phyloP scores from a whole-genome alignment of 2,113 vertebrate genomes.

The Laterallus jamaicensis region DNA sequence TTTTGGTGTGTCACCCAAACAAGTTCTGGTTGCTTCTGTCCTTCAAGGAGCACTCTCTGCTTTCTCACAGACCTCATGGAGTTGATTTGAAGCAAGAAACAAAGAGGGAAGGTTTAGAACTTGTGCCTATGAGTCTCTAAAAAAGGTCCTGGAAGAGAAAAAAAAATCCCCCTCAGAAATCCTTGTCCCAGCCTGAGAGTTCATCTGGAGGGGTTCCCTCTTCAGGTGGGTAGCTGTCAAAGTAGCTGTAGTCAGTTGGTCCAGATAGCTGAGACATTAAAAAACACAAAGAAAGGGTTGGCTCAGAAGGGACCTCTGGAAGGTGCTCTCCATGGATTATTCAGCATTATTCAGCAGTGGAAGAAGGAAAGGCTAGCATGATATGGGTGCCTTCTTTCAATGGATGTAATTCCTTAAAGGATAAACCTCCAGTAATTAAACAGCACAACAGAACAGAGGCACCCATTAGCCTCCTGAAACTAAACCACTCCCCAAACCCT shows the following conservation, averaged over 20 bases:
- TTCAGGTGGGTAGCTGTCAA: slow-evolving; percentile 90
- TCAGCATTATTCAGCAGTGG: neutral
- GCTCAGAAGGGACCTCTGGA: neutral
- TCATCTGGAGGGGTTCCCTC: slow-evolving; percentile 89
- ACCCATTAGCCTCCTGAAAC: neutral
- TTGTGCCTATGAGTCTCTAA: neutral
- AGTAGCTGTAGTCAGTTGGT: slow-evolving; percentile 90
- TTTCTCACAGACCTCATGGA: neutral
- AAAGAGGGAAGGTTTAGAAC: neutral
- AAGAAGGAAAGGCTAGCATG: neutral
- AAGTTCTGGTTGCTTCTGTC: neutral
- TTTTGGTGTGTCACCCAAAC: neutral
- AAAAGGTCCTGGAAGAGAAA: neutral
- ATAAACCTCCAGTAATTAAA: neutral
- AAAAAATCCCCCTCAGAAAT: slow-evolving; percentile 80
- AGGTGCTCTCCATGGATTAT: neutral
- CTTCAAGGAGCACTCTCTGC: neutral
- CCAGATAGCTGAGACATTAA: slow-evolving; percentile 80
- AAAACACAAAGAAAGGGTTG: neutral
- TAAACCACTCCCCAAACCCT: neutral
- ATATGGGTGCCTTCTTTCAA: neutral
- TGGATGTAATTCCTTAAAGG: neutral
- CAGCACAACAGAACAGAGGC: neutral
- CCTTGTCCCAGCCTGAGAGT: slow-evolving; percentile 93
- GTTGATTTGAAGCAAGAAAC: neutral